Percentiles rank a stretch among this genome's conserved stretches.
phyloP scores from a whole-genome alignment of 2,888 invertebrate genomes.

The Lepidocyrtoides sp. region DNA sequence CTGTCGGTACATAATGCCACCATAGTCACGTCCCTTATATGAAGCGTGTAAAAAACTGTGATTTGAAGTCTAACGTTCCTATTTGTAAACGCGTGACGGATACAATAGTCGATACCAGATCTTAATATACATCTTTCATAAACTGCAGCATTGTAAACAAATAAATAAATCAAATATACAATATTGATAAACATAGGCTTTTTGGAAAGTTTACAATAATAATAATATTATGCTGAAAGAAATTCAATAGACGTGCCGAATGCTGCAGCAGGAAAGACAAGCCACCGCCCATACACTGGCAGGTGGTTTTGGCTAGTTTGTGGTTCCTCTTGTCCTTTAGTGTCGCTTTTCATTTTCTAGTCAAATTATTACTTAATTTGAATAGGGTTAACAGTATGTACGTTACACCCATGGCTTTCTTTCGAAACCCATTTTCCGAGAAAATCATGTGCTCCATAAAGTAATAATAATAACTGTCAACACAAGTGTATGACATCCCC shows the following conservation, averaged over 20 bases:
- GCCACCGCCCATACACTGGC: not conserved
- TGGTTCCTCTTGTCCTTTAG: not conserved
- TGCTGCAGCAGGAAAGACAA: not conserved
- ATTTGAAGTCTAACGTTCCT: too few species aligned
- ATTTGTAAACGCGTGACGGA: too few species aligned
- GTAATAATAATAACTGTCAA: not conserved
- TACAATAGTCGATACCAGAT: too few species aligned
- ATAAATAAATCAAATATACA: too few species aligned
- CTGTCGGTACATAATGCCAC: not conserved
- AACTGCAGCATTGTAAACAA: too few species aligned
- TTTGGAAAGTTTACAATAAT: too few species aligned
- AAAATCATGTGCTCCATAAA: not conserved
- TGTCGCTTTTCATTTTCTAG: not conserved
- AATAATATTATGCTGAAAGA: too few species aligned
- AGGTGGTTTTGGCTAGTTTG: constrained; percentile 10
- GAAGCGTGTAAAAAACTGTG: too few species aligned
- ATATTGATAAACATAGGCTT: too few species aligned
- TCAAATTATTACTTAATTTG: not conserved
- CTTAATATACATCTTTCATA: too few species aligned
- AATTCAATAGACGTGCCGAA: not conserved
- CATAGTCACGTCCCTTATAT: too few species aligned
- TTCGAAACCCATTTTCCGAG: not conserved
- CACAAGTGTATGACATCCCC: not conserved
- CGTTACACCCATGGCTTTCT: not conserved
- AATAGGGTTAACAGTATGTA: not conserved